Base-by-base conservation (phyloP, 2,888 invertebrate genomes). In the Stegophylla sp. region DNA sequence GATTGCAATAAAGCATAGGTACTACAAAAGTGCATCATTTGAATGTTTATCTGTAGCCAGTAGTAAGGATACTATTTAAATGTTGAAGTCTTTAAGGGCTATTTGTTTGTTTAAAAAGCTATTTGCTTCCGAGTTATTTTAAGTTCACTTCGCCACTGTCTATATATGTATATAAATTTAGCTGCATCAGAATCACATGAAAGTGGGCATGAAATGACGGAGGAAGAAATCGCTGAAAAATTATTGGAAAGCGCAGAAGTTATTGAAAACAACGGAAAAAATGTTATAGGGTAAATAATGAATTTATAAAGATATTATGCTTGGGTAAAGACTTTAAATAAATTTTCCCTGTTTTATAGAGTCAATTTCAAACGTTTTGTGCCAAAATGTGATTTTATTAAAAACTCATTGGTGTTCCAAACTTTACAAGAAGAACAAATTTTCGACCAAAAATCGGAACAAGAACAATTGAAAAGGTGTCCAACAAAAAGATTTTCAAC, bases 291-390 rank as follows among this genome's bases (percentile, higher is more conserved):
- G 92, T 91, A 85, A 85, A 83, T 82, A 56, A 56, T 72, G 64
- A 51, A 26, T 75, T 20, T 34, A 53, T 48, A 61, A 77, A 77
- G 20, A 4, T 26, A 3, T 34, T 34, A 34, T n/a, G n/a, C 34
- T 34, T 34, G 3, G 34, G 34, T 34, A 34, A 34, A 34, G n/a
- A n/a, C n/a, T n/a, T n/a, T 34, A 34, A 34, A 34, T 34, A n/a
- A n/a, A 34, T 34, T n/a, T 51, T 34, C 71, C 56, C 3, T n/a
- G 28, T 74, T 82, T 72, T 88, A 86, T 86, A 91, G 92, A 83
- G 90, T 91, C n/a, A 91, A 92, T 87, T 90, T 91, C 86, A 89
- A 91, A 84, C 91, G 91, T 85, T 89, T 92, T 76, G 90, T 90
- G 63, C 92, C 92, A 0, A 89, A 91, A 82, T 88, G 89, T 28